Conservation (phyloP, 2,113 vertebrate genomes). For the Ardeotis arabs region DNA sequence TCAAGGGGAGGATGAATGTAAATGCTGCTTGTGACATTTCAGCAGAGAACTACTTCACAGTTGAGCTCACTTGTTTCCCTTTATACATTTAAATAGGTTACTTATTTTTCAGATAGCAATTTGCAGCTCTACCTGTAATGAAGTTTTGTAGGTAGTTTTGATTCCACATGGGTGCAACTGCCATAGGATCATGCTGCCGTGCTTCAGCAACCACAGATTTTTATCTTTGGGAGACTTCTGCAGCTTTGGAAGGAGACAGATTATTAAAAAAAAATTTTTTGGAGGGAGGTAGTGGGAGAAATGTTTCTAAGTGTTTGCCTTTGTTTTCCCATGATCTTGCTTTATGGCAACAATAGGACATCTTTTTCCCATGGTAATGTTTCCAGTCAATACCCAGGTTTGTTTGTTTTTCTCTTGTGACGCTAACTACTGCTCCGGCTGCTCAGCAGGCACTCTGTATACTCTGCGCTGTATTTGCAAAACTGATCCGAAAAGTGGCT, state of each 20-base stretch:
- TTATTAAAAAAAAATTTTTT: not conserved
- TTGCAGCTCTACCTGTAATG: not conserved
- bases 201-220: not conserved
- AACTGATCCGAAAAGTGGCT: not conserved
- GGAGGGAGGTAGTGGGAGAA: not conserved
- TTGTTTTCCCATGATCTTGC: slow-evolving; percentile 13
- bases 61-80: not conserved
- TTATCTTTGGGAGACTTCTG: not conserved
- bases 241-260: not conserved
- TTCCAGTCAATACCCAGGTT: not conserved
- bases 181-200: not conserved
- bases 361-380: slow-evolving; percentile 7
- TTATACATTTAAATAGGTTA: slow-evolving; percentile 11
- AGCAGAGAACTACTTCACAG: not conserved
- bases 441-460: not conserved
- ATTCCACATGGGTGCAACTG: not conserved
- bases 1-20: not conserved
- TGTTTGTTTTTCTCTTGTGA: slow-evolving; percentile 5
- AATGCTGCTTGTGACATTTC: not conserved
- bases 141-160: not conserved
- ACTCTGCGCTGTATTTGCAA: not conserved
- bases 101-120: slow-evolving; percentile 13
- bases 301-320: not conserved
- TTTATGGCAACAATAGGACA: not conserved
- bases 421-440: not conserved